phyloP scores from a whole-genome alignment of 2,888 invertebrate genomes.

The Ditula angustiorana region DNA sequence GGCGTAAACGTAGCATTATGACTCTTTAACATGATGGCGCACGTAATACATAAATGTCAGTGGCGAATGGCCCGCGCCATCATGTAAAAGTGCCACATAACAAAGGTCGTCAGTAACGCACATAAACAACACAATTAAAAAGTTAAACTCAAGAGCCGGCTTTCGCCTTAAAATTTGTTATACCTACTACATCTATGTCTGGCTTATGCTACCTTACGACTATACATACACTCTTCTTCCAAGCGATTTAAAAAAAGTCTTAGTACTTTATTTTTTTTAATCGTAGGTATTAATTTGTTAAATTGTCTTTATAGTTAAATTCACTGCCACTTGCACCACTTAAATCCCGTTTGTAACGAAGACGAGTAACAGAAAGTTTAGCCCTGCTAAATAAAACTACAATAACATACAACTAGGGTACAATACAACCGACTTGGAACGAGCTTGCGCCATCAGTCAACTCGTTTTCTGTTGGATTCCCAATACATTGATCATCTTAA shows the following conservation, averaged over 20 bases:
- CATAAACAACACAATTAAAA: conserved; percentile 40
- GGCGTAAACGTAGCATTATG: conserved; percentile 5
- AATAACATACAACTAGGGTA: conserved; percentile 73
- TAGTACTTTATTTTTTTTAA: conserved; percentile 73
- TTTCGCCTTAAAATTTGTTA: conserved; percentile 79
- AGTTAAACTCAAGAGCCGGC: conserved; percentile 34
- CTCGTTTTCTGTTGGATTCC: not conserved
- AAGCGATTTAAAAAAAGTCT: conserved; percentile 83
- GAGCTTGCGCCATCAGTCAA: conserved; percentile 36
- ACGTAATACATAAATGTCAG: not conserved
- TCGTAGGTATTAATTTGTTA: conserved; percentile 83
- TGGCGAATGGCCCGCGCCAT: not conserved
- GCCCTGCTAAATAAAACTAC: conserved; percentile 74
- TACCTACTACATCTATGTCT: conserved; percentile 84
- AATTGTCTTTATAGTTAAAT: conserved; percentile 80
- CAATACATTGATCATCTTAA: too few species aligned
- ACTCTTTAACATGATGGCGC: not conserved
- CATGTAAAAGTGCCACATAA: conserved; percentile 7
- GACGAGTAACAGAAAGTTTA: conserved; percentile 72
- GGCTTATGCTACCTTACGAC: conserved; percentile 77
- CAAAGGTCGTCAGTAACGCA: conserved; percentile 32
- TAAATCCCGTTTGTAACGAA: conserved; percentile 69
- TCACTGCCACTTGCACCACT: conserved; percentile 82
- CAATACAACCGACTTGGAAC: conserved; percentile 75
- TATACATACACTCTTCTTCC: conserved; percentile 82